These are phyloP conservation scores for Gonocerus acuteangulatus DNA, from an alignment of 2,888 invertebrate species.

Conservation along the genomic window DNA sequence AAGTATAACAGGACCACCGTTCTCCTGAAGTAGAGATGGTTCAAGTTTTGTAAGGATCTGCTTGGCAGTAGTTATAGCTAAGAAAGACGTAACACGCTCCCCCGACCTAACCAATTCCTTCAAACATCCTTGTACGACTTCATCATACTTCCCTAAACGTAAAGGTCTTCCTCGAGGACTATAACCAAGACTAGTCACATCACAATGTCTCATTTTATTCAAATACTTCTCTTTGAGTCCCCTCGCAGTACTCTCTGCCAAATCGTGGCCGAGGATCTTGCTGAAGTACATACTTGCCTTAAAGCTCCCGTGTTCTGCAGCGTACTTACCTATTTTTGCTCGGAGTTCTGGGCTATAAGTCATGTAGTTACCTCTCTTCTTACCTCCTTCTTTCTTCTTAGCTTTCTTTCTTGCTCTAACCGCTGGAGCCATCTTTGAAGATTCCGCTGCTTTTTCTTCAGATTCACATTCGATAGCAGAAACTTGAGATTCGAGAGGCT, in stretches of 20 bases:
- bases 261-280: slow-evolving; percentile 33
- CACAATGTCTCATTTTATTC: slow-evolving; percentile 31
- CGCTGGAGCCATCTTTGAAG: not conserved
- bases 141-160: slow-evolving; percentile 36
- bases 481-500: too few species aligned
- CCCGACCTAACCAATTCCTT: slow-evolving; percentile 36
- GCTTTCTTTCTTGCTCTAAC: not conserved
- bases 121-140: slow-evolving; percentile 36
- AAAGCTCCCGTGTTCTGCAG: slow-evolving; percentile 35
- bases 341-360: slow-evolving; percentile 36
- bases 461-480: too few species aligned
- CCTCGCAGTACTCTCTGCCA: slow-evolving; percentile 36
- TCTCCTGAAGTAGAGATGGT: slow-evolving; percentile 35
- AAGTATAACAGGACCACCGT: slow-evolving; percentile 34
- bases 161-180: slow-evolving; percentile 34
- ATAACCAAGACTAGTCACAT: slow-evolving; percentile 35
- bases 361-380: slow-evolving; percentile 34
- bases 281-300: slow-evolving; percentile 35
- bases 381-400: slow-evolving; percentile 25
- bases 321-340: slow-evolving; percentile 37
- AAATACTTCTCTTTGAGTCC: slow-evolving; percentile 35
- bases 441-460: not conserved
- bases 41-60: slow-evolving; percentile 35
- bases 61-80: slow-evolving; percentile 37
- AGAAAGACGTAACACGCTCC: slow-evolving; percentile 35